Conservation (phyloP, 2,113 vertebrate species). For the Chionis minor region DNA sequence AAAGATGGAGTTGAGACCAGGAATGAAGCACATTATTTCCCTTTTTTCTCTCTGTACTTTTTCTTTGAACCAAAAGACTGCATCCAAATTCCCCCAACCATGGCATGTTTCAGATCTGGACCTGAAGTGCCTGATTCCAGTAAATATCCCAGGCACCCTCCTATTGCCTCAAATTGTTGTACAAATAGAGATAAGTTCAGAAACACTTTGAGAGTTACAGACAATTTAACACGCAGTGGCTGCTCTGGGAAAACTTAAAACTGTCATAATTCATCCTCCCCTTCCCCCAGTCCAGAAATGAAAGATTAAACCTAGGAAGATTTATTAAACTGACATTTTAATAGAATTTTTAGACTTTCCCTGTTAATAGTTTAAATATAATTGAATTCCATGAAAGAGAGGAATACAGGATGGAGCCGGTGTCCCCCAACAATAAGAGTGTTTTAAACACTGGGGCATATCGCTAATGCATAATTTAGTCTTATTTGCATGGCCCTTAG, state of each 20-base stretch:
- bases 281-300: slow-evolving; percentile 22
- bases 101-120: background rate
- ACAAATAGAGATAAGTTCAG: slow-evolving; percentile 38
- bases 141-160: background rate
- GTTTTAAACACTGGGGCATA: slow-evolving; percentile 40
- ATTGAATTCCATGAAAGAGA: slow-evolving; percentile 58
- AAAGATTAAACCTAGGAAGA: slow-evolving; percentile 66
- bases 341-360: slow-evolving; percentile 68
- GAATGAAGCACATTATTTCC: background rate
- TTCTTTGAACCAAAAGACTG: background rate
- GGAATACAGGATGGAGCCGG: background rate
- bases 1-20: no score
- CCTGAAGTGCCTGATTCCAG: background rate
- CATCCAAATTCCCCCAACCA: background rate
- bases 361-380: slow-evolving; percentile 67
- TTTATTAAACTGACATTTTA: slow-evolving; percentile 73
- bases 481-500: slow-evolving; percentile 52
- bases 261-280: slow-evolving; percentile 63
- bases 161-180: slow-evolving; percentile 26
- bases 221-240: slow-evolving; percentile 35
- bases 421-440: slow-evolving; percentile 38
- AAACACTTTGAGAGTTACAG: slow-evolving; percentile 4
- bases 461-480: slow-evolving; percentile 1
- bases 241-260: slow-evolving; percentile 55
- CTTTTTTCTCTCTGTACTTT: background rate